phyloP scores from a whole-genome alignment of 2,888 invertebrate genomes.

The Meghimatium bilineatum region DNA sequence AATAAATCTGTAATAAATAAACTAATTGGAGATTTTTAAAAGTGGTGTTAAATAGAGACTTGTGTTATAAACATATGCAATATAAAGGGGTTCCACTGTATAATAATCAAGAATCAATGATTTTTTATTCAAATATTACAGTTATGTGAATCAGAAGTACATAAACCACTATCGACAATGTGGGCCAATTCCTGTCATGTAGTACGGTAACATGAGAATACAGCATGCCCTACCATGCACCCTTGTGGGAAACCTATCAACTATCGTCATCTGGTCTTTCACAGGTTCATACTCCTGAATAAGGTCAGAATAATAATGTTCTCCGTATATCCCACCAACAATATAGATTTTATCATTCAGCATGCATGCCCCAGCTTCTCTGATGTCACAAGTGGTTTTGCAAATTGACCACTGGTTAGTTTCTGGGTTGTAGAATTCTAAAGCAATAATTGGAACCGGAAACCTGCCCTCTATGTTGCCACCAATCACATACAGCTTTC shows the following conservation, averaged over 20 bases:
- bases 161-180: not conserved
- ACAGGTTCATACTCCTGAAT: constrained; percentile 70
- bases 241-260: constrained; percentile 71
- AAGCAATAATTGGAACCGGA: constrained; percentile 72
- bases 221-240: constrained; percentile 74
- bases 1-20: no score
- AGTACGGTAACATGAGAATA: constrained; percentile 72
- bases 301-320: constrained; percentile 73
- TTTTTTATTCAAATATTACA: no score
- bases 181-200: constrained; percentile 52
- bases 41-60: no score
- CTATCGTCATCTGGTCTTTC: constrained; percentile 65
- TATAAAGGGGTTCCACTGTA: no score
- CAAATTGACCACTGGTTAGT: constrained; percentile 73
- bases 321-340: constrained; percentile 75
- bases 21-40: no score
- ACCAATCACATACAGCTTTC: constrained; percentile 72
- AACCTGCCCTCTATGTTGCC: constrained; percentile 75
- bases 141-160: no score
- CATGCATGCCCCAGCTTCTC: constrained; percentile 73
- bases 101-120: no score
- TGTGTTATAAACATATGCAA: no score
- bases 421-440: constrained; percentile 68
- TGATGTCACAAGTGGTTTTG: constrained; percentile 69
- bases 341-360: constrained; percentile 71